These are phyloP conservation scores for Eupithecia abbreviata DNA, from an alignment of 2,888 invertebrate genomes.

Conservation along the genomic window DNA sequence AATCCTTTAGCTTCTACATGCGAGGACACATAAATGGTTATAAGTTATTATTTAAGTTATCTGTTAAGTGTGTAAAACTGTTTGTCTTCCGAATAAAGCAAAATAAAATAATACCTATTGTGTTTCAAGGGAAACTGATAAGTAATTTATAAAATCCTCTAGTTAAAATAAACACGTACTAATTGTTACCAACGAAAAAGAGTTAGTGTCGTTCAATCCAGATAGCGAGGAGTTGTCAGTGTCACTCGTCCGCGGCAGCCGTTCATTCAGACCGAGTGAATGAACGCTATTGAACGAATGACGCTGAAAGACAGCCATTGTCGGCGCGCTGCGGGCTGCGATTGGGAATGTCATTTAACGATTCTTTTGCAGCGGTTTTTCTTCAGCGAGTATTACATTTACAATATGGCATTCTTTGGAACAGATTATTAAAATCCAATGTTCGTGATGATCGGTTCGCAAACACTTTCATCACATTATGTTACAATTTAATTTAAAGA, in stretches of 20 bases:
- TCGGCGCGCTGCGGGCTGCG: slow-evolving; percentile 54
- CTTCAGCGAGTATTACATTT: not conserved
- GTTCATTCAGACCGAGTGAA: slow-evolving; percentile 58
- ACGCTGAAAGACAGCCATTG: slow-evolving; percentile 66
- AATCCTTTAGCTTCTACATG: too few species aligned
- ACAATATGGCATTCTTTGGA: not conserved
- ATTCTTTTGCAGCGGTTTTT: slow-evolving; percentile 3
- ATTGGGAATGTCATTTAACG: slow-evolving; percentile 50
- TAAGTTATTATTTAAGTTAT: too few species aligned
- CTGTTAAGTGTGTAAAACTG: too few species aligned
- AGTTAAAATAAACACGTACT: too few species aligned
- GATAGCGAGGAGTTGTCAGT: not conserved
- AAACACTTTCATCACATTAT: not conserved
- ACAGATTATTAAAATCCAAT: not conserved
- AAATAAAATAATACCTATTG: too few species aligned
- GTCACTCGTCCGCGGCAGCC: not conserved
- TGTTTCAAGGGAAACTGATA: too few species aligned
- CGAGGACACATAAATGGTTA: too few species aligned
- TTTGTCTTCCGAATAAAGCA: too few species aligned
- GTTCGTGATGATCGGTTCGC: not conserved
- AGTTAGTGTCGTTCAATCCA: not conserved
- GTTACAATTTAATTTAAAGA: not conserved
- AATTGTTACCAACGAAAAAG: not conserved
- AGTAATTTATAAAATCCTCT: too few species aligned
- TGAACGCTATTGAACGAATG: slow-evolving; percentile 51